Conservation (phyloP, 1,140 invertebrate genomes). For the Apis florea region DNA sequence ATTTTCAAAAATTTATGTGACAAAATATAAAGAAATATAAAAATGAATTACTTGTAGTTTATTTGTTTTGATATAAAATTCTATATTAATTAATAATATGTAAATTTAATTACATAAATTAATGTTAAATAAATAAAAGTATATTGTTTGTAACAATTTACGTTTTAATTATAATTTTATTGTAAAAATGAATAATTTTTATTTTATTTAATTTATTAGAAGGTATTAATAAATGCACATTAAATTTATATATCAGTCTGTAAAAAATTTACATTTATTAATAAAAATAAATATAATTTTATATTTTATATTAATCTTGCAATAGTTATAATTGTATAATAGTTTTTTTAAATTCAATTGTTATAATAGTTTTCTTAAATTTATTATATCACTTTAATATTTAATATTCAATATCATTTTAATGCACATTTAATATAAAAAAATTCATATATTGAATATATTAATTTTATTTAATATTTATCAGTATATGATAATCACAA, state of each 20-base stretch:
- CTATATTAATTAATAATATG: neutral
- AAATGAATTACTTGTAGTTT: too few species aligned
- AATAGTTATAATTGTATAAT: neutral
- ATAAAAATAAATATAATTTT: constrained; percentile 11
- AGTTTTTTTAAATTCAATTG: too few species aligned
- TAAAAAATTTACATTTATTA: neutral
- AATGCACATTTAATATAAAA: neutral
- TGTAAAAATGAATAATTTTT: neutral
- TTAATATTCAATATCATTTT: neutral
- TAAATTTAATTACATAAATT: neutral
- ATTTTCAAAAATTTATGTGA: neutral
- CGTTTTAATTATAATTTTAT: neutral
- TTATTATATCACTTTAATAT: neutral
- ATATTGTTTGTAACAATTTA: neutral
- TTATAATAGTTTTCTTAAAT: neutral
- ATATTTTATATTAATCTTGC: constrained; percentile 12
- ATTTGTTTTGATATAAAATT: neutral
- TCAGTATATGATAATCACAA: neutral
- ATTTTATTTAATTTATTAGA: neutral
- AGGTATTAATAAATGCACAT: neutral
- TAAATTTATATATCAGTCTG: neutral
- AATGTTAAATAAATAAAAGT: neutral
- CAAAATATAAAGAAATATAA: too few species aligned
- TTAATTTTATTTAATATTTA: neutral
- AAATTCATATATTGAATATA: neutral